Base-by-base conservation (phyloP, 2,113 vertebrate species). In the Tetrax tetrax region DNA sequence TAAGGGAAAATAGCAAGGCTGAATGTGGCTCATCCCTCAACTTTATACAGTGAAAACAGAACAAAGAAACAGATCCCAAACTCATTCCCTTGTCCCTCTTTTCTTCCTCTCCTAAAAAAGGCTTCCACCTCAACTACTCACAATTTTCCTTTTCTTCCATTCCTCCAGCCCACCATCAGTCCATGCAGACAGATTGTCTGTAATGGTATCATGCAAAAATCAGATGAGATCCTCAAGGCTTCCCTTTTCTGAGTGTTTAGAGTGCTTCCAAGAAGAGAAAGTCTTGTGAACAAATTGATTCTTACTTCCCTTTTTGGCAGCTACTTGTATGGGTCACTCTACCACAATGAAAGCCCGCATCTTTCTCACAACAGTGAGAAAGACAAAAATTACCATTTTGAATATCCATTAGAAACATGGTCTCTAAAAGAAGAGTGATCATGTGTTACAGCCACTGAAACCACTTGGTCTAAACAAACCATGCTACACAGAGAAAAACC, bases 191-290 rank as follows among this genome's bases (percentile, higher is more conserved):
- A 86, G 61, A 70, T 5, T 66, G 14, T 47, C 24, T 88, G 37
- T 61, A 74, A 70, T 5, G 21, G 31, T 63, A 38, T 77, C 68
- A 86, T 0, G 0, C 50, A 90, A 90, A 95, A 87, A 45, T 0
- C 78, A 95, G 61, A 82, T 23, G 48, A 90, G 61, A 60, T 60
- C 45, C 38, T 85, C 57, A 82, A 64, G 45, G 48, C 75, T 90
- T 92, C 77, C 87, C 78, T 7, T 56, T 87, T 94, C 56, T 85
- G 28, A 56, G 48, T 68, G 33, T 29, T 50, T 93, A 61, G 56
- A 87, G 51, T 50, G 45, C 53, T 90, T 95, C 61, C 70, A 92
- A 70, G 51, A 87, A 87, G 41, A 77, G 61, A 91, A 93, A 89
- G 56, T 37, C 51, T 77, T 66, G 20, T 56, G 45, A 90, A 89